Conservation (phyloP, 2,797 vertebrate genomes). For the Heteromormyrus szaboi region DNA sequence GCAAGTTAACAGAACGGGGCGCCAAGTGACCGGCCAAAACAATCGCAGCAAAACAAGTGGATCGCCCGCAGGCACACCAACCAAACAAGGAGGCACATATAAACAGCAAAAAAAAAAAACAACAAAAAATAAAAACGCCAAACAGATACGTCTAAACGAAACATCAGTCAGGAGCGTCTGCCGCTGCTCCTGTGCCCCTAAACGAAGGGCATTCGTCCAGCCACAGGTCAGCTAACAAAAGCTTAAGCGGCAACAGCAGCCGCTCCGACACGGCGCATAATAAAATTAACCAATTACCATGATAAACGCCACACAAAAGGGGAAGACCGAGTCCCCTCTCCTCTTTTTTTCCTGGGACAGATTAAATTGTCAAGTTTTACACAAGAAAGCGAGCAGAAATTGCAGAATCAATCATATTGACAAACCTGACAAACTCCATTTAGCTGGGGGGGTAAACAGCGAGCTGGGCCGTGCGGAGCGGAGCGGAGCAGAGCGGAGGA, state of each 20-base stretch:
- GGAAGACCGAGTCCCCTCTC: slow-evolving; percentile 38
- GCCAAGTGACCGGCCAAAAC: background rate
- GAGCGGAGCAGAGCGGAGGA: slow-evolving; percentile 37
- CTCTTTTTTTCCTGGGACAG: slow-evolving; percentile 47
- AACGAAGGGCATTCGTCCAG: background rate
- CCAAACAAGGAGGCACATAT: slow-evolving; percentile 14
- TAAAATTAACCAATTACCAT: slow-evolving; percentile 53
- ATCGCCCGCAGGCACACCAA: background rate
- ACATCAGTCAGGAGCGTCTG: background rate
- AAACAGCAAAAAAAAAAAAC: background rate
- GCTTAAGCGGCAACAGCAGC: background rate
- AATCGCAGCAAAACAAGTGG: slow-evolving; percentile 4
- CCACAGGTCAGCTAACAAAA: slow-evolving; percentile 25
- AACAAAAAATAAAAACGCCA: background rate
- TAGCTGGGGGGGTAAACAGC: slow-evolving; percentile 87
- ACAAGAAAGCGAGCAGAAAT: slow-evolving; percentile 57
- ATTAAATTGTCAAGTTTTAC: slow-evolving; percentile 65
- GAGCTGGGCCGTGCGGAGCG: slow-evolving; percentile 69
- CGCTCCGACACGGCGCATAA: slow-evolving; percentile 35
- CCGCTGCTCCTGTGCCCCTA: background rate
- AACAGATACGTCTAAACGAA: background rate
- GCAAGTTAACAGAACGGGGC: background rate
- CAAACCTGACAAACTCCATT: slow-evolving; percentile 98
- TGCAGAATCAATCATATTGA: slow-evolving; percentile 81
- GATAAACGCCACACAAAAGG: slow-evolving; percentile 48